phyloP scores from a whole-genome alignment of 2,888 invertebrate genomes.

The Lycaena phlaeas region DNA sequence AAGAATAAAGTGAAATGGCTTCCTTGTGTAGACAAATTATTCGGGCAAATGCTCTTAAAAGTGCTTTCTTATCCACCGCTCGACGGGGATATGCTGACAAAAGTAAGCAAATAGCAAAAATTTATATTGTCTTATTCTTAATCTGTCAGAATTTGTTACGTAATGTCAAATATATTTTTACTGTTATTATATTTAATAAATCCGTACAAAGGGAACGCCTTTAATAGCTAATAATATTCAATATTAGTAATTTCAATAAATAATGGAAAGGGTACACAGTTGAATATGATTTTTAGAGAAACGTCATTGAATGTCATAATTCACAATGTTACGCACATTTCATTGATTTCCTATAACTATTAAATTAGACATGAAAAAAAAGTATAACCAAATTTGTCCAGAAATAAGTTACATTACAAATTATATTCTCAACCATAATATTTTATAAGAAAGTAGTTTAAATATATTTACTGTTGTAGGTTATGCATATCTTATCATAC shows the following conservation, averaged over 20 bases:
- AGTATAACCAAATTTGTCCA: no score
- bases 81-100: constrained; percentile 75
- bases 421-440: no score
- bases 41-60: constrained; percentile 76
- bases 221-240: neutral
- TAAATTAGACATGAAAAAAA: no score
- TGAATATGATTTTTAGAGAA: neutral
- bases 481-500: constrained; percentile 30
- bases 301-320: constrained; percentile 13
- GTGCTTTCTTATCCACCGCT: constrained; percentile 74
- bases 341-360: constrained; percentile 23
- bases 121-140: constrained; percentile 25
- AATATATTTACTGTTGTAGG: constrained; percentile 11
- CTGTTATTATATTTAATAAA: constrained; percentile 9
- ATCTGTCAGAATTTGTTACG: constrained; percentile 62
- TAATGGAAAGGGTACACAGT: no score
- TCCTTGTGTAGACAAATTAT: constrained; percentile 82
- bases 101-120: constrained; percentile 68
- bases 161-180: constrained; percentile 51
- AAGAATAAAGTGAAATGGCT: constrained; percentile 76
- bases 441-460: no score
- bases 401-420: no score
- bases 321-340: constrained; percentile 28
- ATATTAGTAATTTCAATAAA: no score
- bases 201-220: neutral